Percentiles rank a stretch among this genome's conserved stretches.
These are phyloP conservation scores for Drosophila limbata DNA, from an alignment of 2,888 invertebrate species.

Conservation along the genomic window DNA sequence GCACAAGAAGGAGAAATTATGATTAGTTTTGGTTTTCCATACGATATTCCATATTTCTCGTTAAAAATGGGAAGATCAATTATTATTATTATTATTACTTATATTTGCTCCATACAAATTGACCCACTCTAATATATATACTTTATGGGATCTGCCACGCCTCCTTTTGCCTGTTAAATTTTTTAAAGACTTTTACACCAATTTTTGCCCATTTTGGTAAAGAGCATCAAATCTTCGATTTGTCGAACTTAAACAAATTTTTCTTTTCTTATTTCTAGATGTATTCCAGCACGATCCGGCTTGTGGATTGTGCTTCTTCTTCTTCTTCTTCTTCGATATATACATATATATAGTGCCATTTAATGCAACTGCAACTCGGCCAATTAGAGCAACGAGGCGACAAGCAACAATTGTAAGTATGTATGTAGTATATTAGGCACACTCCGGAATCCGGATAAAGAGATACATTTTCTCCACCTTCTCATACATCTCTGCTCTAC, in stretches of 20 bases:
- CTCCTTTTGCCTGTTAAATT: too few species aligned
- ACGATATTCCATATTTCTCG: too few species aligned
- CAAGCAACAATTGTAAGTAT: slow-evolving; percentile 44
- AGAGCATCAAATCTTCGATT: not conserved
- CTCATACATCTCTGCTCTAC: slow-evolving; percentile 1
- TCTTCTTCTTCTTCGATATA: not conserved
- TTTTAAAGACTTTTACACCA: too few species aligned
- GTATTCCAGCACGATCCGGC: not conserved
- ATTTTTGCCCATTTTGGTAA: too few species aligned
- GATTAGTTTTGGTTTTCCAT: too few species aligned
- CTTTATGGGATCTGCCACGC: too few species aligned
- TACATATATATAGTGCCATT: slow-evolving; percentile 1
- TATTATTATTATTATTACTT: too few species aligned
- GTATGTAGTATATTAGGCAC: slow-evolving; percentile 17
- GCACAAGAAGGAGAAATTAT: too few species aligned
- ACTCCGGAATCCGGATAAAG: slow-evolving; percentile 4
- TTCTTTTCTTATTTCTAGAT: not conserved
- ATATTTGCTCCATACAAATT: too few species aligned
- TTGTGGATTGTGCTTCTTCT: not conserved
- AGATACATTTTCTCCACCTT: slow-evolving; percentile 5
- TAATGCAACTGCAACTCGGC: slow-evolving; percentile 11
- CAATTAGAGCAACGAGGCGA: slow-evolving; percentile 38
- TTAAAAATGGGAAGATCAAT: too few species aligned
- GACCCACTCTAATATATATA: too few species aligned
- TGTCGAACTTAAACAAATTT: not conserved